A percentile compares a stretch with the other conserved stretches of the same genome.
Evolutionary conservation across 1,140 invertebrate genomes (phyloP).

Genomic region (Dinothrombium tinctorium): DNA sequence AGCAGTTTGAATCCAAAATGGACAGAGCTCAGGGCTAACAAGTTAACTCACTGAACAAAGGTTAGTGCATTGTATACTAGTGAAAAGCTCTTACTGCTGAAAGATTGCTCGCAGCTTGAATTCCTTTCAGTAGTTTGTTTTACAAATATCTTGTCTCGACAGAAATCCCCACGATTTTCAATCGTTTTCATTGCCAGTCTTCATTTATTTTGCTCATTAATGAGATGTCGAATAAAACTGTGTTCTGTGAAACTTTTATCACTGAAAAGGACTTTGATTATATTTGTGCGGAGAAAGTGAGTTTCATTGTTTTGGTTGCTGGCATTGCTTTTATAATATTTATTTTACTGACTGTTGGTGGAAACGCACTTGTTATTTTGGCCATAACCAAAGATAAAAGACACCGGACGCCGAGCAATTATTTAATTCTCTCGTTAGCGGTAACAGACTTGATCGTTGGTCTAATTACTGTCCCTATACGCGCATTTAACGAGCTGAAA

Average conservation of each 20-base stretch:
- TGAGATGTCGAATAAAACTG: too few relatives aligned
- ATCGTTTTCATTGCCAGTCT: too few relatives aligned
- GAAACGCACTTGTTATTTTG: neutral
- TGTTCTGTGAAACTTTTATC: neutral
- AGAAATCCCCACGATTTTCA: too few relatives aligned
- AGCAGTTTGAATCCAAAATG: too few relatives aligned
- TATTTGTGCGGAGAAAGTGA: neutral
- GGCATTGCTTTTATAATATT: neutral
- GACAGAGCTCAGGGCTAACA: too few relatives aligned
- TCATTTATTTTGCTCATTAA: too few relatives aligned
- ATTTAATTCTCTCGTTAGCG: constrained; percentile 1
- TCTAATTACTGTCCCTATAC: neutral
- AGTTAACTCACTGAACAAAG: too few relatives aligned
- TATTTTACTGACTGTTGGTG: neutral
- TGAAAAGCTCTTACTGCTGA: too few relatives aligned
- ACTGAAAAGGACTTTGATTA: neutral
- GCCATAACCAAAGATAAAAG: neutral
- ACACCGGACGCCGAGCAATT: neutral
- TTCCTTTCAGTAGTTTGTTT: too few relatives aligned
- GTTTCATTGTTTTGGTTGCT: neutral
- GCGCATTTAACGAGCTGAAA: neutral
- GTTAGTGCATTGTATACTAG: too few relatives aligned
- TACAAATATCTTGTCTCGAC: too few relatives aligned
- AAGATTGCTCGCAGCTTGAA: too few relatives aligned
- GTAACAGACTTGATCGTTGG: constrained; percentile 3